Evolutionary conservation across 2,113 vertebrate species (phyloP).

Genomic region (crab-eating macaque (Macaca fascicularis)): DNA sequence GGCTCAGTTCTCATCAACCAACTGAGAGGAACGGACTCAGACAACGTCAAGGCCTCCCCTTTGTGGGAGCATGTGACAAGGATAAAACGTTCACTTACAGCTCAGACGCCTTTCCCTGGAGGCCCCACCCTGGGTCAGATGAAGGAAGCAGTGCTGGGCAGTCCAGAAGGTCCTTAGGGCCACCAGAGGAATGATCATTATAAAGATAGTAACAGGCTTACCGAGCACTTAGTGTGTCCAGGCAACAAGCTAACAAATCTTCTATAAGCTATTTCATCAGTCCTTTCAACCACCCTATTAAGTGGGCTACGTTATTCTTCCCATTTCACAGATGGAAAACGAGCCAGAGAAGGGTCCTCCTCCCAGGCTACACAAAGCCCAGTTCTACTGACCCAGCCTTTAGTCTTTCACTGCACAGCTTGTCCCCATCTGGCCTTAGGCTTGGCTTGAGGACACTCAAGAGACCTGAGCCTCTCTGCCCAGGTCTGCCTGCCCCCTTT

Average conservation of each 20-base stretch:
- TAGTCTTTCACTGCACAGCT: neutral
- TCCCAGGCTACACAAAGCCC: neutral
- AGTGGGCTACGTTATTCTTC: neutral
- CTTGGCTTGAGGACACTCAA: neutral
- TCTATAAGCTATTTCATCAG: neutral
- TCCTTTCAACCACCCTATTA: neutral
- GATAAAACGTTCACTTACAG: neutral
- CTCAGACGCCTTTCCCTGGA: neutral
- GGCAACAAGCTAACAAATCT: neutral
- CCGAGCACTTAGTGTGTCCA: too few species aligned
- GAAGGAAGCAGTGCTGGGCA: neutral
- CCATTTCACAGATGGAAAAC: neutral
- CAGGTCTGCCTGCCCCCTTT: neutral
- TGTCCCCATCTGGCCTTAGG: neutral
- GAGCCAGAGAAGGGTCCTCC: neutral
- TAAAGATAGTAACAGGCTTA: neutral
- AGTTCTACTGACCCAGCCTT: neutral
- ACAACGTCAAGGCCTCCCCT: neutral
- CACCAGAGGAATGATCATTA: neutral
- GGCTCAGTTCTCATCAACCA: neutral
- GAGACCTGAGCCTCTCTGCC: neutral
- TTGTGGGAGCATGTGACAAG: neutral
- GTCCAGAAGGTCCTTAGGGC: neutral
- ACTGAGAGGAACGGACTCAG: neutral
- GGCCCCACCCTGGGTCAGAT: too few species aligned